Evolutionary conservation across 53 echinoderm and acorn worm species (phyloP).

Genomic region (Luidia sarsii): DNA sequence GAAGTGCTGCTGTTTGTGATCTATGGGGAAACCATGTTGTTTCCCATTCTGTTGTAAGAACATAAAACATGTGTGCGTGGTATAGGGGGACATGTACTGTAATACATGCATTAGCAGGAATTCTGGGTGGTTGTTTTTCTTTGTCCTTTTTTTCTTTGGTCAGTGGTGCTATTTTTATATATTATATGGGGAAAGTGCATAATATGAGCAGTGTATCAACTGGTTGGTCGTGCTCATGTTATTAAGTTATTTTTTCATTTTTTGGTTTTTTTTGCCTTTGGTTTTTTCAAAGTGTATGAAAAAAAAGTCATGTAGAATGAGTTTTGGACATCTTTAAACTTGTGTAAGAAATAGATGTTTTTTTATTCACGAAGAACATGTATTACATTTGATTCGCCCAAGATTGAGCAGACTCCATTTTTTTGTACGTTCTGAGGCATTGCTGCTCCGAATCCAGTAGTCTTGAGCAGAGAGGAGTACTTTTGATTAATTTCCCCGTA

Average conservation of each 20-base stretch:
- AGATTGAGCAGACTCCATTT: no score
- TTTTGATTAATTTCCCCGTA: not conserved
- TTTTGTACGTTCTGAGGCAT: not conserved
- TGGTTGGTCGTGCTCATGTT: conserved; percentile 35
- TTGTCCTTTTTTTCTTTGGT: conserved; percentile 21
- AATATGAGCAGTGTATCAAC: conserved; percentile 13
- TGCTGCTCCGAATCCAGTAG: no score
- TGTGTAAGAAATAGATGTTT: not conserved
- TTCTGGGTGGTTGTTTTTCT: no score
- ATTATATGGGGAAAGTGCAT: not conserved
- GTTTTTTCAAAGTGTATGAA: conserved; percentile 31
- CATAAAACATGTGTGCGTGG: no score
- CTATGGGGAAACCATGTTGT: no score
- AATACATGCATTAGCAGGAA: no score
- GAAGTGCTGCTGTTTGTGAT: not conserved
- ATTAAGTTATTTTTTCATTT: no score
- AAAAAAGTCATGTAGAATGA: not conserved
- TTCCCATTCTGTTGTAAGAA: no score
- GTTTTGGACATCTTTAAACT: conserved; percentile 20
- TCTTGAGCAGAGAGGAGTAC: no score
- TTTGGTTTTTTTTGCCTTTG: not conserved
- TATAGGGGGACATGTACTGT: no score
- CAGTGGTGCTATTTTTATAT: conserved; percentile 51
- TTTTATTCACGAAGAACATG: not conserved
- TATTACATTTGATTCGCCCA: not conserved